These are phyloP conservation scores for Quadroppia sp. DNA, from an alignment of 2,888 invertebrate genomes.

Conservation along the genomic window DNA sequence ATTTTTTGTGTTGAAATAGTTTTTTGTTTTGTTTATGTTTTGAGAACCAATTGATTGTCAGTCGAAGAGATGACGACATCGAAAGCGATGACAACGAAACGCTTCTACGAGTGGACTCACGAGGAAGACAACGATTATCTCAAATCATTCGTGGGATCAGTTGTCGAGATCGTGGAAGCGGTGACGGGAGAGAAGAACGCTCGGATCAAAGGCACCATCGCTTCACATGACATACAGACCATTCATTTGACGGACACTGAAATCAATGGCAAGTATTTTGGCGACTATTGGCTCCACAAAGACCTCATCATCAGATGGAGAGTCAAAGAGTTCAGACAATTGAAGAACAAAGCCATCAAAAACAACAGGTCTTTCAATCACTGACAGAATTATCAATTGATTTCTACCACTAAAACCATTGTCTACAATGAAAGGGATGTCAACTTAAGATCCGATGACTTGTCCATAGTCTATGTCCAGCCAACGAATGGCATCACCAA, in stretches of 20 bases:
- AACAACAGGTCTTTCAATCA: background rate
- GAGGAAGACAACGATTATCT: background rate
- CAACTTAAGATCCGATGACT: no score
- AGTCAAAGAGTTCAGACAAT: background rate
- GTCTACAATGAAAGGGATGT: background rate
- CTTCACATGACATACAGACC: background rate
- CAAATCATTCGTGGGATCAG: background rate
- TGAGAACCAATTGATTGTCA: background rate
- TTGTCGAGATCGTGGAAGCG: background rate
- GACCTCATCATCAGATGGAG: background rate
- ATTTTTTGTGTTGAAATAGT: no score
- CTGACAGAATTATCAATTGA: background rate
- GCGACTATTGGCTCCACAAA: background rate
- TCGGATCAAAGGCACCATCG: conserved; percentile 1
- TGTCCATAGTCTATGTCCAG: background rate
- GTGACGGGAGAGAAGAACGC: background rate
- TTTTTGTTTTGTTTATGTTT: background rate
- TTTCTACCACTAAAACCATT: background rate
- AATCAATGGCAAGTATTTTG: conserved; percentile 3
- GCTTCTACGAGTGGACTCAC: background rate
- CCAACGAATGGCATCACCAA: no score
- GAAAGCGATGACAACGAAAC: background rate
- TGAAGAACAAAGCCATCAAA: background rate
- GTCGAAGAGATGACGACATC: background rate
- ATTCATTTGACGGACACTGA: background rate